phyloP scores from a whole-genome alignment of 2,888 invertebrate species.

The Blera fallax region DNA sequence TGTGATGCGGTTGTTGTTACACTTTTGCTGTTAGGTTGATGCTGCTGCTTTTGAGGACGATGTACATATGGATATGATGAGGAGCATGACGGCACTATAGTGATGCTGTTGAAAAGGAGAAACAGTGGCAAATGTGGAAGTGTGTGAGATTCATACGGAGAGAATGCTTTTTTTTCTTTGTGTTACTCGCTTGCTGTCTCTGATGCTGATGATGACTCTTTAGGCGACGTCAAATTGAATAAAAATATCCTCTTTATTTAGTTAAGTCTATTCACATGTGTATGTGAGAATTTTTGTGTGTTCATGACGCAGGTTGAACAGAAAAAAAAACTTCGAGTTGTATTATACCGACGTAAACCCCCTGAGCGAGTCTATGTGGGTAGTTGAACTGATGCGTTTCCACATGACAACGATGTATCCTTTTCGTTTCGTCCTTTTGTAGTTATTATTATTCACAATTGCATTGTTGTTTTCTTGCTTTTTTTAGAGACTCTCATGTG shows the following conservation, averaged over 20 bases:
- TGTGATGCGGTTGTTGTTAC: not conserved
- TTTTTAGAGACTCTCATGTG: not conserved
- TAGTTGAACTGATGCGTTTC: not conserved
- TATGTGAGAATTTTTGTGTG: not conserved
- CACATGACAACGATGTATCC: not conserved
- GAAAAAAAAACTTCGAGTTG: not conserved
- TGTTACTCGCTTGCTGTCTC: not conserved
- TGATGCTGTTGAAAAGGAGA: conserved; percentile 11
- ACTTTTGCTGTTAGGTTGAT: not conserved
- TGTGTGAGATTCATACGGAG: not conserved
- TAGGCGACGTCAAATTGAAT: conserved; percentile 53
- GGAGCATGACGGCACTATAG: not conserved
- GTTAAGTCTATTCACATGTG: not conserved
- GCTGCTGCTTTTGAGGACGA: conserved; percentile 1
- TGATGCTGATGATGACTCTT: conserved; percentile 29
- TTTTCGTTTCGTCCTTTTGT: not conserved
- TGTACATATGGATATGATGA: not conserved
- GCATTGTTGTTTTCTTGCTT: not conserved
- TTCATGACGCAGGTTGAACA: not conserved
- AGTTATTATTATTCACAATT: not conserved
- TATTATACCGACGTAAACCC: not conserved
- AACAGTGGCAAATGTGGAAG: not conserved
- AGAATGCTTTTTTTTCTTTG: not conserved
- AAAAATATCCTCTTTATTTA: conserved; percentile 39
- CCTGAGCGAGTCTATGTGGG: not conserved